Evolutionary conservation across 2,113 vertebrate species (phyloP).

Genomic region (Rhagologus leucostigma): DNA sequence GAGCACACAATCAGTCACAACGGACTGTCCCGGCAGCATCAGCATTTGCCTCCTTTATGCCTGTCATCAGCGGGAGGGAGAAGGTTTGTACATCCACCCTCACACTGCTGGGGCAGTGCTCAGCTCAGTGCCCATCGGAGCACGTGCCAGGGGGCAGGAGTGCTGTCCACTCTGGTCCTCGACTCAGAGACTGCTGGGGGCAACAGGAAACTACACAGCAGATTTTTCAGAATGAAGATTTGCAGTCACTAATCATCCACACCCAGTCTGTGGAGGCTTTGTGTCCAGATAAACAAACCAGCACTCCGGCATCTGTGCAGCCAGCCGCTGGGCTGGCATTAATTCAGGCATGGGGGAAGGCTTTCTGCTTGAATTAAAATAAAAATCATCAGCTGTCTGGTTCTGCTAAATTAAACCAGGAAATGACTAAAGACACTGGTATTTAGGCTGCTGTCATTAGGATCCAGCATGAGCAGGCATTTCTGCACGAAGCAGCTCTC

Average conservation of each 20-base stretch:
- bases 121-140: accelerated
- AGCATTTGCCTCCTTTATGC: not conserved
- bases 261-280: not conserved
- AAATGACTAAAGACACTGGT: not conserved
- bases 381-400: constrained; percentile 8
- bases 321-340: not conserved
- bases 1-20: not conserved
- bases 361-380: not conserved
- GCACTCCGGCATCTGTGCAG: not conserved
- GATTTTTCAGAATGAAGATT: not conserved
- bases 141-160: accelerated
- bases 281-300: not conserved
- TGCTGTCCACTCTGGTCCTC: accelerated
- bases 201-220: not conserved
- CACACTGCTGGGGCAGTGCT: not conserved
- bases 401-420: constrained; percentile 22
- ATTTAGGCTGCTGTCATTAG: not conserved
- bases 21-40: not conserved
- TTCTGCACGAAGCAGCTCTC: not conserved
- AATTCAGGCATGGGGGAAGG: not conserved
- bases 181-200: not conserved
- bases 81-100: accelerated
- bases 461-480: not conserved
- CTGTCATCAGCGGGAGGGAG: not conserved
- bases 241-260: not conserved